phyloP scores from a whole-genome alignment of 2,113 vertebrate genomes.

The Neotragus pygmaeus region DNA sequence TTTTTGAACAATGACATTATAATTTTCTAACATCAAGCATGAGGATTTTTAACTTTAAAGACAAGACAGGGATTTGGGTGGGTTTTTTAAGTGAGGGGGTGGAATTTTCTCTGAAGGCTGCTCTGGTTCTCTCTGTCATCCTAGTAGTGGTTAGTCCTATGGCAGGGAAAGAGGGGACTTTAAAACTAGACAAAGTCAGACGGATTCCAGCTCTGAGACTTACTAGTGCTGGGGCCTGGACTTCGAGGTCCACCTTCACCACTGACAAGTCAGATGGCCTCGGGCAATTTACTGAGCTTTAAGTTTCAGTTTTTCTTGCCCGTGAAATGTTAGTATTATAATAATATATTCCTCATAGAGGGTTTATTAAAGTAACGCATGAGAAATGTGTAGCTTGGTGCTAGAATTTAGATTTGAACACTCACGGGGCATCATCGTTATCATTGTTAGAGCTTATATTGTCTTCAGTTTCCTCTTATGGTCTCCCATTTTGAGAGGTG shows the following conservation, averaged over 20 bases:
- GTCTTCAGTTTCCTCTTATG: not conserved
- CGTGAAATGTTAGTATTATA: not conserved
- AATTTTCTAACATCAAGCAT: not conserved
- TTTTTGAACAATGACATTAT: not conserved
- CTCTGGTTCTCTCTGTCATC: not conserved
- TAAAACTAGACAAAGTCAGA: not conserved
- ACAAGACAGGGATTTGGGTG: not conserved
- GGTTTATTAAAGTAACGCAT: not conserved
- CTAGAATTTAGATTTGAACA: not conserved
- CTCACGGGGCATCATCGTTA: not conserved
- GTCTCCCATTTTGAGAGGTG: not conserved
- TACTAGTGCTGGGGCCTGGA: not conserved
- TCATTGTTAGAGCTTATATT: not conserved
- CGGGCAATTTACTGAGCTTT: not conserved
- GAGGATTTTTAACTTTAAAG: conserved; percentile 19
- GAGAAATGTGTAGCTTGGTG: not conserved
- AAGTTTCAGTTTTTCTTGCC: not conserved
- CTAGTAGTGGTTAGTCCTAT: not conserved
- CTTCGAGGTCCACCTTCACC: not conserved
- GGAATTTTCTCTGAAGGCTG: not conserved
- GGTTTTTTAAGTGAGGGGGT: not conserved
- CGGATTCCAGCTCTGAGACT: not conserved
- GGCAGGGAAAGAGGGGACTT: not conserved
- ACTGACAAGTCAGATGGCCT: not conserved
- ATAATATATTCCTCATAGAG: not conserved